A percentile compares a stretch with the other conserved stretches of the same genome.
Conservation (phyloP, 2,113 vertebrate species). For the Hemichromis elongatus region DNA sequence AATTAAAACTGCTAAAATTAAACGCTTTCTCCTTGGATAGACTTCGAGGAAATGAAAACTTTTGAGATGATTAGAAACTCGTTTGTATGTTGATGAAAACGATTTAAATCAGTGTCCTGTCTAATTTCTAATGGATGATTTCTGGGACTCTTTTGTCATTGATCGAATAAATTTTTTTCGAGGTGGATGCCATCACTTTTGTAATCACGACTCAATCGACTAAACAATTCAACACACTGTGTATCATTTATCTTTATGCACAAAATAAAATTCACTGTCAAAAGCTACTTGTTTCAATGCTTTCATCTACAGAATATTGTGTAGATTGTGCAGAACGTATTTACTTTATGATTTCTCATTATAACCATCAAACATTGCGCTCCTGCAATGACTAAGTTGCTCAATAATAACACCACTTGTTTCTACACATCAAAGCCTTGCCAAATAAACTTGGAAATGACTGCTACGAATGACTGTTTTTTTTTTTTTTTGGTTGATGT, state of each 20-base stretch:
- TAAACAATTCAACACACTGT: background rate
- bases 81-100: background rate
- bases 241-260: background rate
- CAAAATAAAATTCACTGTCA: background rate
- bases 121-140: background rate
- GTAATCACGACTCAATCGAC: background rate
- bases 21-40: background rate
- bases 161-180: background rate
- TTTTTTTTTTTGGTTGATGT: background rate
- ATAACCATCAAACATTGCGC: background rate
- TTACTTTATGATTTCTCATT: background rate
- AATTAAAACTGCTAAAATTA: background rate
- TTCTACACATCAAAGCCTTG: background rate
- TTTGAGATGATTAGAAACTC: background rate
- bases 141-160: background rate
- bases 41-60: background rate
- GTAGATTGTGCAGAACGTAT: background rate
- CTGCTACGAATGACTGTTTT: background rate
- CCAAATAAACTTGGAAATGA: background rate
- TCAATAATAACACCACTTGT: background rate
- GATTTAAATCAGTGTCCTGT: background rate
- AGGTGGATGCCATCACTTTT: background rate
- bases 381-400: background rate
- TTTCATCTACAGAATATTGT: background rate
- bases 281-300: background rate